A percentile compares a stretch with the other conserved stretches of the same genome.
phyloP scores from a whole-genome alignment of 2,888 invertebrate species.

The Creontiades dilutus region DNA sequence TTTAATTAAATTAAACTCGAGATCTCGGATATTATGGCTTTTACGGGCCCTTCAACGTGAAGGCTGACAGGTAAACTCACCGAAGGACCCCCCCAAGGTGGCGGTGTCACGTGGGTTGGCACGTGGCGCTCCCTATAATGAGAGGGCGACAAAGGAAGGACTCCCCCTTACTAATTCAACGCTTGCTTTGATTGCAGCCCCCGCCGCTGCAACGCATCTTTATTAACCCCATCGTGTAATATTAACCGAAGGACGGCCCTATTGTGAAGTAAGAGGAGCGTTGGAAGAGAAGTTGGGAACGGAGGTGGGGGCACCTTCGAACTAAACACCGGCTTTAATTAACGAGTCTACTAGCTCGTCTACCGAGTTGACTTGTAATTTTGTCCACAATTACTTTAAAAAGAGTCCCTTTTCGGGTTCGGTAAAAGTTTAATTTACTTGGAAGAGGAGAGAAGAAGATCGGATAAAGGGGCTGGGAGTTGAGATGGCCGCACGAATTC shows the following conservation, averaged over 20 bases:
- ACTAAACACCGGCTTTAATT: constrained; percentile 68
- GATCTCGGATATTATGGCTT: constrained; percentile 26
- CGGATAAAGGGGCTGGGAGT: constrained; percentile 2
- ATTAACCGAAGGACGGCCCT: constrained; percentile 40
- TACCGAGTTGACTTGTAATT: constrained; percentile 64
- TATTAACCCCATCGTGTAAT: constrained; percentile 65
- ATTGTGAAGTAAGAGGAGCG: not conserved
- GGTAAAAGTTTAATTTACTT: constrained; percentile 62
- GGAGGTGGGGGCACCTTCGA: constrained; percentile 35
- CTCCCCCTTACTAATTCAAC: constrained; percentile 61
- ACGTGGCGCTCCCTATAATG: constrained; percentile 59
- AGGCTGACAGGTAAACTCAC: not conserved
- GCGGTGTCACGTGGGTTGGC: constrained; percentile 22
- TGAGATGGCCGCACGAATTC: too few relatives aligned
- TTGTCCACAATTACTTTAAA: constrained; percentile 63
- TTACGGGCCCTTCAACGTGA: not conserved
- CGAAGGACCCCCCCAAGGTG: not conserved
- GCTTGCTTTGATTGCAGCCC: constrained; percentile 63
- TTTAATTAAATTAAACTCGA: constrained; percentile 29
- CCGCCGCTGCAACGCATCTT: constrained; percentile 59
- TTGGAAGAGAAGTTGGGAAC: not conserved
- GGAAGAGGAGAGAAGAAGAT: not conserved
- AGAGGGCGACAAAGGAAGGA: constrained; percentile 62
- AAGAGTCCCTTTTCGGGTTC: constrained; percentile 48
- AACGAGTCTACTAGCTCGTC: constrained; percentile 45